phyloP scores from a whole-genome alignment of 2,888 invertebrate genomes.

The Baronia brevicornis region DNA sequence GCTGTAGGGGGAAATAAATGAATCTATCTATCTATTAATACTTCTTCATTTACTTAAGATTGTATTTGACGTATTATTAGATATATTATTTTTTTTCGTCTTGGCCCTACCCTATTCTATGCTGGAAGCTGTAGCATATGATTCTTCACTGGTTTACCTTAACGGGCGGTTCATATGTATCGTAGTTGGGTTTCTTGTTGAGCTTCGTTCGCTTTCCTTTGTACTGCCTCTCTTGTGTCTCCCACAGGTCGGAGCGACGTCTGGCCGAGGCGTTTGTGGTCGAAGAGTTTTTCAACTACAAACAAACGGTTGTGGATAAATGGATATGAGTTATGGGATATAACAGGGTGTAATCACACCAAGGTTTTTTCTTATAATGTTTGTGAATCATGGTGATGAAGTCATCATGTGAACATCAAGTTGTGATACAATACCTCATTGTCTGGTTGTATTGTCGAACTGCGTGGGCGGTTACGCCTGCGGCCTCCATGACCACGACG shows the following conservation, averaged over 20 bases:
- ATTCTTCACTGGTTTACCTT: conserved; percentile 30
- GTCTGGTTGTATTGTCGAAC: conserved; percentile 23
- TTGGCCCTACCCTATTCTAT: no score
- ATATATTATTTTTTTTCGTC: neutral
- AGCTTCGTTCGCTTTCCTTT: conserved; percentile 23
- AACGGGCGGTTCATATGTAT: conserved; percentile 38
- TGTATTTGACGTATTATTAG: neutral
- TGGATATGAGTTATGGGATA: no score
- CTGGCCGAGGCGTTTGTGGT: conserved; percentile 34
- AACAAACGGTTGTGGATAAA: no score
- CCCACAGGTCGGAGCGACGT: conserved; percentile 26
- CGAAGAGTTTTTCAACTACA: conserved; percentile 28
- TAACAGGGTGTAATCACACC: no score
- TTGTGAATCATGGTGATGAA: no score
- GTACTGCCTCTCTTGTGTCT: conserved; percentile 21
- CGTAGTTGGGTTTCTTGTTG: conserved; percentile 25
- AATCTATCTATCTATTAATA: no score
- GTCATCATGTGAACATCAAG: no score
- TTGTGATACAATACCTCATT: no score
- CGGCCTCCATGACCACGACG: conserved; percentile 35
- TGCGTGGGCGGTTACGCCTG: conserved; percentile 22
- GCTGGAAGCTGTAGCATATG: neutral
- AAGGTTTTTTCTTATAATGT: no score
- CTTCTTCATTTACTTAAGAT: no score
- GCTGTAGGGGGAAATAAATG: no score